Conservation (phyloP, 1,140 invertebrate species). For the Neotoxoptera formosana region DNA sequence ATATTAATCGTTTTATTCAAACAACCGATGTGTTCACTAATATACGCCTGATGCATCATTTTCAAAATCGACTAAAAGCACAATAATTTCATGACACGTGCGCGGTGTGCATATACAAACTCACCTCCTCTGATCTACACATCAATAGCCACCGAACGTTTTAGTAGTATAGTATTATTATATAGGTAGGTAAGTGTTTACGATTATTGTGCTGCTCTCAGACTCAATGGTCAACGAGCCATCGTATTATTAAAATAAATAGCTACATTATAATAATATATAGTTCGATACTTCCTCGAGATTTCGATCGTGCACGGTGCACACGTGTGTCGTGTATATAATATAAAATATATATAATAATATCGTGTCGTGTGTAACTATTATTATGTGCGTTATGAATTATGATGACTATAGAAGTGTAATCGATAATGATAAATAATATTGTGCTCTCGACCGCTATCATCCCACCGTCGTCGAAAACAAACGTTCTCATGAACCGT, state of each 20-base stretch:
- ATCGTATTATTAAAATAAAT: not conserved
- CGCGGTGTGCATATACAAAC: not conserved
- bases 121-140: no score
- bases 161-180: not conserved
- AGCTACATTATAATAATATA: not conserved
- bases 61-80: not conserved
- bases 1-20: not conserved
- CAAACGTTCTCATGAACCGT: not conserved
- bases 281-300: not conserved
- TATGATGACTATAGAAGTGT: not conserved
- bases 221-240: not conserved
- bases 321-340: no score
- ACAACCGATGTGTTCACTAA: not conserved
- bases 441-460: not conserved
- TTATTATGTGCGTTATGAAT: no score
- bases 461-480: not conserved
- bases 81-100: not conserved
- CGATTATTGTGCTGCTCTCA: not conserved
- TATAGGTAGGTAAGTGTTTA: not conserved
- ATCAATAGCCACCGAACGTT: not conserved
- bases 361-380: no score
- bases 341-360: no score
- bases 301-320: not conserved
- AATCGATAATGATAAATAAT: constrained; percentile 5
- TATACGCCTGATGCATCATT: not conserved